A percentile compares a stretch with the other conserved stretches of the same genome.
These are phyloP conservation scores for Trachurus trachurus DNA, from an alignment of 2,797 vertebrate genomes.

Conservation along the genomic window DNA sequence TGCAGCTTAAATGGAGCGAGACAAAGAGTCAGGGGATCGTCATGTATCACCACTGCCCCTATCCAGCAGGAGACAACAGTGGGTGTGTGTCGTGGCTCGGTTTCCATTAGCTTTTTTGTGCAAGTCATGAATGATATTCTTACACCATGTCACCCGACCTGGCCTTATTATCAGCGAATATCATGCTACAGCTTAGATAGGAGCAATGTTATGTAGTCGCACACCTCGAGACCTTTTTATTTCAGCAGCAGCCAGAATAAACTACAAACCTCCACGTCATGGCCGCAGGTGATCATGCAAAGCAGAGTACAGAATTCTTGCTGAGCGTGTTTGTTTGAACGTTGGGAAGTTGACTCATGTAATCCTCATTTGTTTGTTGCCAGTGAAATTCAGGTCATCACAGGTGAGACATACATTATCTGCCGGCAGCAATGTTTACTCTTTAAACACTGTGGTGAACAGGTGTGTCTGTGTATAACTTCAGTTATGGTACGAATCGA, in stretches of 20 bases:
- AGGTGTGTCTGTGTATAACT: slow-evolving; percentile 32
- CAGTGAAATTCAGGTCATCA: slow-evolving; percentile 27
- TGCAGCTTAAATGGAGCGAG: slow-evolving; percentile 75
- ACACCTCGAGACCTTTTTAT: slow-evolving; percentile 6
- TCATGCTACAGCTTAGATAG: slow-evolving; percentile 23
- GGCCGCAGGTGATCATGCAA: slow-evolving; percentile 29
- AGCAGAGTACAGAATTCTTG: slow-evolving; percentile 34
- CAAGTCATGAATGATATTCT: slow-evolving; percentile 78
- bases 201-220: background rate
- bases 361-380: slow-evolving; percentile 48
- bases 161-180: slow-evolving; percentile 38
- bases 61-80: slow-evolving; percentile 70
- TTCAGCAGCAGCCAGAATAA: slow-evolving; percentile 2
- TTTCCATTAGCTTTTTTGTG: slow-evolving; percentile 75
- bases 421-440: slow-evolving; percentile 45
- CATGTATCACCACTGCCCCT: slow-evolving; percentile 67
- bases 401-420: slow-evolving; percentile 22
- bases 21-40: slow-evolving; percentile 73
- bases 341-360: slow-evolving; percentile 31
- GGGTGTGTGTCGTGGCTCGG: slow-evolving; percentile 68
- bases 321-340: slow-evolving; percentile 62
- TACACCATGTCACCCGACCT: slow-evolving; percentile 53
- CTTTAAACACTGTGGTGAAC: slow-evolving; percentile 43
- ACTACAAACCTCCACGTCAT: slow-evolving; percentile 7
- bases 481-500: background rate